Percentiles rank a stretch among this genome's conserved stretches.
Conservation (phyloP, 2,113 vertebrate species). For the Lagopus leucura region DNA sequence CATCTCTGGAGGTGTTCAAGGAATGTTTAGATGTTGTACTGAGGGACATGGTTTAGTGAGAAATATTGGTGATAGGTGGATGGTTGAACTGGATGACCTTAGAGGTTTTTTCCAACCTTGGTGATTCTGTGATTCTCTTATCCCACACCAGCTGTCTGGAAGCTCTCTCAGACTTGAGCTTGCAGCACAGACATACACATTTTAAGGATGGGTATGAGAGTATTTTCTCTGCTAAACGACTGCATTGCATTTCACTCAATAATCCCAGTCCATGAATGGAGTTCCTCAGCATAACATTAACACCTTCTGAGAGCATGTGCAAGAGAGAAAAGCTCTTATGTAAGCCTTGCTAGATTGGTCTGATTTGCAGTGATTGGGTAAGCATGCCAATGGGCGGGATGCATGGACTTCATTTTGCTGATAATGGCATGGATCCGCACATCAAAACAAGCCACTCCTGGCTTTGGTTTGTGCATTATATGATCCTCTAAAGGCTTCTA, state of each 20-base stretch:
- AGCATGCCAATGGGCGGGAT: rapidly evolving
- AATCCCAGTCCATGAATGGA: not conserved
- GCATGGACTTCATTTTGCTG: not conserved
- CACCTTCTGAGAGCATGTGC: rapidly evolving
- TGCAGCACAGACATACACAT: not conserved
- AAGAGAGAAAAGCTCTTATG: not conserved
- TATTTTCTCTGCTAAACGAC: not conserved
- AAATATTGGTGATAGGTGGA: too few species aligned
- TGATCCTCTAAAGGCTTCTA: not conserved
- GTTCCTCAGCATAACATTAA: not conserved
- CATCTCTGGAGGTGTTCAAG: too few species aligned
- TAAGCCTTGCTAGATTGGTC: not conserved
- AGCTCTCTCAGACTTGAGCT: not conserved
- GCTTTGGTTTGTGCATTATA: not conserved
- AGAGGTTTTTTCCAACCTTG: too few species aligned
- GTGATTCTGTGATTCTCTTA: not conserved
- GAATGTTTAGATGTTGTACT: too few species aligned
- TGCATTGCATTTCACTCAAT: not conserved
- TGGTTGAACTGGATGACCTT: too few species aligned
- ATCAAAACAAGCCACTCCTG: not conserved
- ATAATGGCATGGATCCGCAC: not conserved
- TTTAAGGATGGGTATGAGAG: not conserved
- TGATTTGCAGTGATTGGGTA: not conserved
- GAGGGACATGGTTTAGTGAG: too few species aligned
- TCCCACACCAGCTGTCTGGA: not conserved